These are phyloP conservation scores for Galagoides demidoff DNA, from an alignment of 2,797 vertebrate genomes.

Conservation along the genomic window DNA sequence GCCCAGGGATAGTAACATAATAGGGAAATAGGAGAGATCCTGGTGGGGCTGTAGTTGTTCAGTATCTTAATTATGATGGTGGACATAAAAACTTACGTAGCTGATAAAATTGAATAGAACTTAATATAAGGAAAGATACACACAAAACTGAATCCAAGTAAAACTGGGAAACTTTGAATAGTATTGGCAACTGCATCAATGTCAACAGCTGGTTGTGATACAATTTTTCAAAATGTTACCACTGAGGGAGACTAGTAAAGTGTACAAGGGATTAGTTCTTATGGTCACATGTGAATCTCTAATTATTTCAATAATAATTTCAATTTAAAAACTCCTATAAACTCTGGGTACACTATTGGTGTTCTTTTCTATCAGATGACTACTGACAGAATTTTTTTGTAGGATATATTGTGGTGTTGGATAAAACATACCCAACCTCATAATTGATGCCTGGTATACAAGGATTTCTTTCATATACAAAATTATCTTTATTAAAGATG, in stretches of 20 bases:
- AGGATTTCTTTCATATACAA: neutral
- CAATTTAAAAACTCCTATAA: neutral
- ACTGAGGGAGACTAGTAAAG: neutral
- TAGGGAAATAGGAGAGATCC: neutral
- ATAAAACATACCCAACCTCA: neutral
- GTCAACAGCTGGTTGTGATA: neutral
- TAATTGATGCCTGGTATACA: neutral
- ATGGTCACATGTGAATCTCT: neutral
- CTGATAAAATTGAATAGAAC: neutral
- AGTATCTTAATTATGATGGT: neutral
- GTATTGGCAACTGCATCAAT: neutral
- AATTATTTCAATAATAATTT: neutral
- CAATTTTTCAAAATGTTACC: neutral
- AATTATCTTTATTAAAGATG: neutral
- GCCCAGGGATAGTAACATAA: neutral
- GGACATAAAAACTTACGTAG: neutral
- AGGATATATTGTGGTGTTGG: neutral
- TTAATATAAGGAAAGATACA: neutral
- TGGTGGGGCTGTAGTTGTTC: neutral
- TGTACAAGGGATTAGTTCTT: neutral
- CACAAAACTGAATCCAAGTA: neutral
- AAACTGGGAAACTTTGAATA: neutral
- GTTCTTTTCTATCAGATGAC: neutral
- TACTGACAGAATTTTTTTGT: neutral
- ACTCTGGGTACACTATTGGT: neutral